Conservation (phyloP, 2,797 vertebrate genomes). For the Halcyon leucocephala region DNA sequence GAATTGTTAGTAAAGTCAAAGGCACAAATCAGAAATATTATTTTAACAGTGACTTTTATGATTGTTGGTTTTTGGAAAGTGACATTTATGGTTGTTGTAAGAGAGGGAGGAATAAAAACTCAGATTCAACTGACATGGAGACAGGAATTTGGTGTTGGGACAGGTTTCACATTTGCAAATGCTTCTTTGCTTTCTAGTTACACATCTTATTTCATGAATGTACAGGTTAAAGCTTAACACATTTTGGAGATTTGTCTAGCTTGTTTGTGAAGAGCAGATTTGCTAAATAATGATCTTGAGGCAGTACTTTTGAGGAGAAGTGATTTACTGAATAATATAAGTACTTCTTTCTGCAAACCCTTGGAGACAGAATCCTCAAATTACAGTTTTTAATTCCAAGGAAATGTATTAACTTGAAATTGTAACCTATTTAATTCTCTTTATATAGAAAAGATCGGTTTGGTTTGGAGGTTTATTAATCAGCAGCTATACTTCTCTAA, state of each 20-base stretch:
- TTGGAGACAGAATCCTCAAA: conserved; percentile 16
- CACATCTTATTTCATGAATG: neutral
- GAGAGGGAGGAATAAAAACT: neutral
- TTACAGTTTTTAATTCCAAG: conserved; percentile 7
- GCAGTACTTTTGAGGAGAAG: neutral
- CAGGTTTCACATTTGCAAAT: neutral
- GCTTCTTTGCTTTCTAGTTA: neutral
- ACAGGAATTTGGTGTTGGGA: neutral
- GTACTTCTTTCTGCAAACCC: neutral
- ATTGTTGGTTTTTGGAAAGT: neutral
- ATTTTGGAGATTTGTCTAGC: neutral
- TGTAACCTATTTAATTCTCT: neutral
- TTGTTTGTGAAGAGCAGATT: neutral
- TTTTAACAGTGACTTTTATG: neutral
- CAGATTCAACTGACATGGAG: neutral
- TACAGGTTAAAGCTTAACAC: neutral
- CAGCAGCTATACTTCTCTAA: neutral
- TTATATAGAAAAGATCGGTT: neutral
- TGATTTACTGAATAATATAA: neutral
- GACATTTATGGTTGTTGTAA: neutral
- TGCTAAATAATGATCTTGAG: neutral
- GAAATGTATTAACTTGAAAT: conserved; percentile 2
- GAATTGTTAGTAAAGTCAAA: neutral
- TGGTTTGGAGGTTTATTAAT: neutral
- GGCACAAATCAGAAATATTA: neutral